A percentile compares a stretch with the other conserved stretches of the same genome.
Evolutionary conservation across 2,888 invertebrate species (phyloP).

Genomic region (Xestia c-nigrum): DNA sequence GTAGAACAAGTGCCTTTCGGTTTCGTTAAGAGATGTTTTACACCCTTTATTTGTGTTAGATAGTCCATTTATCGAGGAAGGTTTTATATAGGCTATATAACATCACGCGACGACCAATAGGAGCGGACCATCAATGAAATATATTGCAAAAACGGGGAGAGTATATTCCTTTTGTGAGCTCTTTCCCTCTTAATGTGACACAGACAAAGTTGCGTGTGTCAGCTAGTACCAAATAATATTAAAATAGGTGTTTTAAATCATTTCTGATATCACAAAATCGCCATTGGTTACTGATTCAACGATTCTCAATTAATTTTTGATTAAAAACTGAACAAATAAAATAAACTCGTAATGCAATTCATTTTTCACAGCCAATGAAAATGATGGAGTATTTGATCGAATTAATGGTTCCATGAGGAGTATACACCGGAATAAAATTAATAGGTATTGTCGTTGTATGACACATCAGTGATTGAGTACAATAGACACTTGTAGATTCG

Average conservation of each 20-base stretch:
- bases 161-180: no score
- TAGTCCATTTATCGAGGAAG: no score
- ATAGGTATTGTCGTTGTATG: constrained; percentile 4
- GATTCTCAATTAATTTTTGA: constrained; percentile 43
- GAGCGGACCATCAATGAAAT: no score
- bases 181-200: no score
- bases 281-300: constrained; percentile 16
- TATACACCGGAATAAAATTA: constrained; percentile 16
- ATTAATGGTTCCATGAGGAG: constrained; percentile 19
- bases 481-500: not conserved
- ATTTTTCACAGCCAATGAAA: constrained; percentile 30
- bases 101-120: no score
- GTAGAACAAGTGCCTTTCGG: no score
- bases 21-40: no score
- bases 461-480: not conserved
- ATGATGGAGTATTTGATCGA: constrained; percentile 9
- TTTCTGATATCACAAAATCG: constrained; percentile 4
- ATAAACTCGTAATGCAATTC: constrained; percentile 26
- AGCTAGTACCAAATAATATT: no score
- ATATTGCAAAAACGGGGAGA: no score
- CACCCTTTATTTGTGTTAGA: no score
- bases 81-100: no score
- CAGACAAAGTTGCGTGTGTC: no score
- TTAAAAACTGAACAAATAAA: constrained; percentile 32
- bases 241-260: not conserved